A percentile compares a stretch with the other conserved stretches of the same genome.
Conservation (phyloP, 2,113 vertebrate genomes). For the Galbula dea region DNA sequence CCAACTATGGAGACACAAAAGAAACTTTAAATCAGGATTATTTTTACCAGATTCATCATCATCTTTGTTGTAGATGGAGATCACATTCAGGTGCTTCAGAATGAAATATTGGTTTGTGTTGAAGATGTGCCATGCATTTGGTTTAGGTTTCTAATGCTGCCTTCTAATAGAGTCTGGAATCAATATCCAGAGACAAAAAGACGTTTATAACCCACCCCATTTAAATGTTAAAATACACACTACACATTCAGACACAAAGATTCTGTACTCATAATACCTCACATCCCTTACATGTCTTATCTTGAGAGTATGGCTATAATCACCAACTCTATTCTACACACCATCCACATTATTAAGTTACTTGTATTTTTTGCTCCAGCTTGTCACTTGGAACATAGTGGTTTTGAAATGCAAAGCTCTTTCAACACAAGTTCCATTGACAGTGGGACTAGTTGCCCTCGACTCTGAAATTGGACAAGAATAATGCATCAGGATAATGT, state of each 20-base stretch:
- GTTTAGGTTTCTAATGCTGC: not conserved
- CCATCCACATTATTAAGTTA: not conserved
- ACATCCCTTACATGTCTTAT: not conserved
- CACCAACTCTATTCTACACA: not conserved
- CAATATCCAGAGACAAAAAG: not conserved
- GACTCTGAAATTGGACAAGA: not conserved
- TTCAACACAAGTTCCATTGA: not conserved
- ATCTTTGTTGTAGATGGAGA: not conserved
- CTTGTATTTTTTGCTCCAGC: not conserved
- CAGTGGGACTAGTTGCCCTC: not conserved
- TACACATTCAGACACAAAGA: not conserved
- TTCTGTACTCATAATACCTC: not conserved
- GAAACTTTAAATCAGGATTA: not conserved
- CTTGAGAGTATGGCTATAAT: not conserved
- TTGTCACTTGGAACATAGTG: not conserved
- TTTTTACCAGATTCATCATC: not conserved
- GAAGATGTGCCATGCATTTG: not conserved
- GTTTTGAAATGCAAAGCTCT: not conserved
- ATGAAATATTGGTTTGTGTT: not conserved
- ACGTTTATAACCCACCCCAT: not conserved
- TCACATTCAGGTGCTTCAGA: not conserved
- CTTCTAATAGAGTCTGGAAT: not conserved
- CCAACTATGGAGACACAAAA: not conserved
- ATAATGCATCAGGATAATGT: not conserved
- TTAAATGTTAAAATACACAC: not conserved